Evolutionary conservation across 1,140 invertebrate species (phyloP).

Genomic region (Musca domestica): DNA sequence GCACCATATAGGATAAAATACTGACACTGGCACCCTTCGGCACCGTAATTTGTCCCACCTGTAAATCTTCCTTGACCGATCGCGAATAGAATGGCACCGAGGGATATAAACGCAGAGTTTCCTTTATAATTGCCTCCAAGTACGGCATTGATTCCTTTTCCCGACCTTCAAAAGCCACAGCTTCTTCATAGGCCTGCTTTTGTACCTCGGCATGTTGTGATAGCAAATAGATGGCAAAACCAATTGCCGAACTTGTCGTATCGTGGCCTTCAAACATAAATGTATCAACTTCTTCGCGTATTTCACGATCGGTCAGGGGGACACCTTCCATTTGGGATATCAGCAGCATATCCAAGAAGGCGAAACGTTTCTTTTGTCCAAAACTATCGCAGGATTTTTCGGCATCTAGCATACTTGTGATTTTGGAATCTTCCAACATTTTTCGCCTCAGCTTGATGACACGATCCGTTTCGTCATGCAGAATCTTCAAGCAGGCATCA

Average conservation of each 20-base stretch:
- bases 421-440: constrained; percentile 33
- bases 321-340: constrained; percentile 58
- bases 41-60: constrained; percentile 48
- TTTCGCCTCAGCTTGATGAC: constrained; percentile 42
- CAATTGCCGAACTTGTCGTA: constrained; percentile 65
- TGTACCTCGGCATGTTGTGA: constrained; percentile 65
- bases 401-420: constrained; percentile 18
- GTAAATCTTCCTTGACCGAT: constrained; percentile 56
- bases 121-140: constrained; percentile 68
- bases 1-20: constrained; percentile 58
- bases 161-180: constrained; percentile 56
- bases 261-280: constrained; percentile 81
- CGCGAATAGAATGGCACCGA: constrained; percentile 68
- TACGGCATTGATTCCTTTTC: constrained; percentile 63
- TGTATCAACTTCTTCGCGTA: constrained; percentile 80
- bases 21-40: constrained; percentile 57
- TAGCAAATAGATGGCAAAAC: constrained; percentile 62
- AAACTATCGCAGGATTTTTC: constrained; percentile 25
- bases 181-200: constrained; percentile 63
- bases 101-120: constrained; percentile 64
- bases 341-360: constrained; percentile 79
- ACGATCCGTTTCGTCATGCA: constrained; percentile 45
- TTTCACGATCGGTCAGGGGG: constrained; percentile 62
- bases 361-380: constrained; percentile 58
- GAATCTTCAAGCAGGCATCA: constrained; percentile 31